These are phyloP conservation scores for Monodelphis domestica DNA, from an alignment of 2,797 vertebrate species.

Conservation along the genomic window DNA sequence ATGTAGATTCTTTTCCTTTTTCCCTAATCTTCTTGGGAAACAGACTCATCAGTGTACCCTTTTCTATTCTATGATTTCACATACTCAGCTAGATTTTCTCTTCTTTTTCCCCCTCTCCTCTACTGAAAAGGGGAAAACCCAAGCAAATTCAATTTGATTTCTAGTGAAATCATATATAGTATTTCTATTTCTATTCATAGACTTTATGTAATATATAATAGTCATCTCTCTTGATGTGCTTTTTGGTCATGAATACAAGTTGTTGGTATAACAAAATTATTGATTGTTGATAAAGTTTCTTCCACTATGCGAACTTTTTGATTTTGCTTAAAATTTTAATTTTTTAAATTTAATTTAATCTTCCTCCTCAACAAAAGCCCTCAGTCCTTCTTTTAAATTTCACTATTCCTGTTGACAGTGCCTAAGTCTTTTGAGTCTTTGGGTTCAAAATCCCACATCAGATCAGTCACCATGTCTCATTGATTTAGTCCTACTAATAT, in stretches of 20 bases:
- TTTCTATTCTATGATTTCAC: background rate
- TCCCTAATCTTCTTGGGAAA: too few species aligned
- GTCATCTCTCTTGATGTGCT: background rate
- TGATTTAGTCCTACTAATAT: background rate
- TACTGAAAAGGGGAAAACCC: background rate
- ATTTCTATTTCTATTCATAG: background rate
- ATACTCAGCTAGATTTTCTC: background rate
- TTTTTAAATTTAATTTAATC: too few species aligned
- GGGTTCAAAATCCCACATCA: background rate
- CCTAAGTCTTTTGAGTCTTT: background rate
- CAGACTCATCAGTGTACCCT: too few species aligned
- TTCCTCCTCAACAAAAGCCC: background rate
- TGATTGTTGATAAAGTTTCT: background rate
- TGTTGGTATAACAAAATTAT: background rate
- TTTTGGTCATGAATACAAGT: background rate
- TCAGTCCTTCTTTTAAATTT: background rate
- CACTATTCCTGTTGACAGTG: background rate
- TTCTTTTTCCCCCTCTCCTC: background rate
- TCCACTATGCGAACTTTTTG: background rate
- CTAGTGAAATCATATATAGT: background rate
- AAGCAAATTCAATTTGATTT: background rate
- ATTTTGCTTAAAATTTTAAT: background rate
- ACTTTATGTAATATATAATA: background rate
- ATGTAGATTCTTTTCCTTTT: too few species aligned
- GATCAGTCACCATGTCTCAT: background rate